Evolutionary conservation across 92 coral and sea anemone genomes (phyloP).

Genomic region (Pocillopora meandrina): DNA sequence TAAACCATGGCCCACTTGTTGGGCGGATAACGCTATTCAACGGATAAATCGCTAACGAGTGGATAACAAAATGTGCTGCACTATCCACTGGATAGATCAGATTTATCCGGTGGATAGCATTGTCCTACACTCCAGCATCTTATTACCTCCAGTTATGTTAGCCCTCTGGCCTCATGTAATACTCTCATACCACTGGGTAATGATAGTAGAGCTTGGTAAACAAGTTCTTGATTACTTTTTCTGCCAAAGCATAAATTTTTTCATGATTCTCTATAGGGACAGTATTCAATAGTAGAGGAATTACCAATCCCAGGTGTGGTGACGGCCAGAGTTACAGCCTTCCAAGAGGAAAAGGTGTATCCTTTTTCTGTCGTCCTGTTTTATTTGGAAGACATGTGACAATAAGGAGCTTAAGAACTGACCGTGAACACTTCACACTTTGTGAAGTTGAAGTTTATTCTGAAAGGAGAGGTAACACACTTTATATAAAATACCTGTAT

Average conservation of each 20-base stretch:
- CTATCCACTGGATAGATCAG: too few species aligned
- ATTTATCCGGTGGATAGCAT: too few species aligned
- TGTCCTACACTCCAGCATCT: too few species aligned
- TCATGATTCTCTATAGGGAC: not conserved
- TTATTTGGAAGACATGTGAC: conserved; percentile 25
- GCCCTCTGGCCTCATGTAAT: too few species aligned
- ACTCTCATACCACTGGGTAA: too few species aligned
- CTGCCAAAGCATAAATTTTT: not conserved
- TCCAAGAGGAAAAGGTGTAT: not conserved
- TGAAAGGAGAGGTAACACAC: conserved; percentile 11
- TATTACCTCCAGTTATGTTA: too few species aligned
- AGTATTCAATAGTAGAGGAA: not conserved
- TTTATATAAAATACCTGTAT: not conserved
- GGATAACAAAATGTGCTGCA: too few species aligned
- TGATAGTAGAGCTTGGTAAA: too few species aligned
- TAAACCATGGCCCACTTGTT: too few species aligned
- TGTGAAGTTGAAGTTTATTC: conserved; percentile 39
- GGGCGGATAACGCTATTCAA: too few species aligned
- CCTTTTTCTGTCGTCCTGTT: conserved; percentile 26
- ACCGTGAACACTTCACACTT: not conserved
- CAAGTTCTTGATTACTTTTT: not conserved
- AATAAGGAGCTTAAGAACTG: not conserved
- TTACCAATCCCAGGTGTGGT: conserved; percentile 23
- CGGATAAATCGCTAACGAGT: too few species aligned
- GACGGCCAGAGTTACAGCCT: not conserved